These are phyloP conservation scores for Drosophila melanosoma DNA, from an alignment of 2,888 invertebrate species.

Conservation along the genomic window DNA sequence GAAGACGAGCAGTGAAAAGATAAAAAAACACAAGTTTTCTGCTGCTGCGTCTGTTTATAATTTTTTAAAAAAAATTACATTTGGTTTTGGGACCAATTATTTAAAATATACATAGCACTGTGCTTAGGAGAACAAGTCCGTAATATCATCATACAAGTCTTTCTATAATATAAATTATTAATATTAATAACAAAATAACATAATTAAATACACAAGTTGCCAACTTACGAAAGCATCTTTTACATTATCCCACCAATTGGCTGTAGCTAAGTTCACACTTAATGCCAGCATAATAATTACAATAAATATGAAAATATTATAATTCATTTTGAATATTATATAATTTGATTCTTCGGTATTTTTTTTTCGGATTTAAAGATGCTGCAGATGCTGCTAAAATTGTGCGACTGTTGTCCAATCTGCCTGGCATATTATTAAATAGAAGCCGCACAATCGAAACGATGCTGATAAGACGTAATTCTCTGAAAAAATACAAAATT, in stretches of 20 bases:
- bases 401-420: conserved; percentile 44
- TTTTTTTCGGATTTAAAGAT: conserved; percentile 17
- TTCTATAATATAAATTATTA: conserved; percentile 15
- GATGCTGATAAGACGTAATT: conserved; percentile 41
- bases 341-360: neutral
- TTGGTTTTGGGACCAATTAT: neutral
- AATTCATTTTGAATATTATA: conserved; percentile 35
- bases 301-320: conserved; percentile 30
- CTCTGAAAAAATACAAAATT: conserved; percentile 14
- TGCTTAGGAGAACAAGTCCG: conserved; percentile 37
- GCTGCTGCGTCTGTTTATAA: conserved; percentile 4
- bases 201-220: neutral
- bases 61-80: neutral
- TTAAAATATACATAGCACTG: neutral
- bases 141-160: conserved; percentile 40
- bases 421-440: conserved; percentile 38
- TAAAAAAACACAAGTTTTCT: neutral
- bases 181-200: neutral
- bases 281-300: conserved; percentile 39
- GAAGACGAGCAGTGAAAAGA: neutral
- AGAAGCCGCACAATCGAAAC: conserved; percentile 31
- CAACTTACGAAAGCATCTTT: conserved; percentile 48
- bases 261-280: conserved; percentile 34
- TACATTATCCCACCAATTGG: conserved; percentile 41
- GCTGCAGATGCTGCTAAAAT: conserved; percentile 30